Evolutionary conservation across 37 sponge, comb jelly and placozoan genomes (phyloP).

Genomic region (Ephydatia muelleri): DNA sequence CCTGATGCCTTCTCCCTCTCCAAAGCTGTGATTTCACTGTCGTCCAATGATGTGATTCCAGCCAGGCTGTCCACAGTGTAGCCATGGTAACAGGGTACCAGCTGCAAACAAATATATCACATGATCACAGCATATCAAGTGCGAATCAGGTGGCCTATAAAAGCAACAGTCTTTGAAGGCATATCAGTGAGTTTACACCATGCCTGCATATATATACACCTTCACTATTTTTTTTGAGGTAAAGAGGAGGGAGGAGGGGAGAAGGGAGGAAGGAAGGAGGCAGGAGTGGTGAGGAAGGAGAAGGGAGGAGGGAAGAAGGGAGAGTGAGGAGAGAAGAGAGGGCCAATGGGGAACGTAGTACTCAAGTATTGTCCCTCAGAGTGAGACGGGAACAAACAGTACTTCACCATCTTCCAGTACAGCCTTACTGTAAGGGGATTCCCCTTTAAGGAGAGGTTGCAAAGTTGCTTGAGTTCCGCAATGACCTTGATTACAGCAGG

Average conservation of each 20-base stretch:
- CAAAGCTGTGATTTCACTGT: background rate
- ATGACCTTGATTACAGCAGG: background rate
- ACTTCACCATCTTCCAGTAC: too few species aligned
- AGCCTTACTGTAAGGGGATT: slow-evolving; percentile 15
- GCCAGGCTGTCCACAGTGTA: slow-evolving; percentile 18
- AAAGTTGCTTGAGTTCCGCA: background rate
- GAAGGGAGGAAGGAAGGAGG: background rate
- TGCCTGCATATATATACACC: too few species aligned
- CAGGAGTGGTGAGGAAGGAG: too few species aligned
- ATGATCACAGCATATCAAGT: too few species aligned
- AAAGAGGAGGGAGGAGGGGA: background rate
- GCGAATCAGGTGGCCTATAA: too few species aligned
- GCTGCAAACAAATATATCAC: background rate
- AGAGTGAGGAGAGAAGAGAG: too few species aligned
- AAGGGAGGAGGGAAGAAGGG: too few species aligned
- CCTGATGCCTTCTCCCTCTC: background rate
- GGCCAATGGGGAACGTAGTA: too few species aligned
- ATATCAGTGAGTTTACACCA: too few species aligned
- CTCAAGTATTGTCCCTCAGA: too few species aligned
- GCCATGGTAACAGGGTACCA: slow-evolving; percentile 14
- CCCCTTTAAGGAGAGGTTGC: background rate
- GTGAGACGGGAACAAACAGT: too few species aligned
- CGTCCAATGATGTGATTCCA: background rate
- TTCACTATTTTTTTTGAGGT: background rate
- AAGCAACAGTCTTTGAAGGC: too few species aligned